Base-by-base conservation (phyloP, 1,140 invertebrate species). In the Scylla paramamosain region DNA sequence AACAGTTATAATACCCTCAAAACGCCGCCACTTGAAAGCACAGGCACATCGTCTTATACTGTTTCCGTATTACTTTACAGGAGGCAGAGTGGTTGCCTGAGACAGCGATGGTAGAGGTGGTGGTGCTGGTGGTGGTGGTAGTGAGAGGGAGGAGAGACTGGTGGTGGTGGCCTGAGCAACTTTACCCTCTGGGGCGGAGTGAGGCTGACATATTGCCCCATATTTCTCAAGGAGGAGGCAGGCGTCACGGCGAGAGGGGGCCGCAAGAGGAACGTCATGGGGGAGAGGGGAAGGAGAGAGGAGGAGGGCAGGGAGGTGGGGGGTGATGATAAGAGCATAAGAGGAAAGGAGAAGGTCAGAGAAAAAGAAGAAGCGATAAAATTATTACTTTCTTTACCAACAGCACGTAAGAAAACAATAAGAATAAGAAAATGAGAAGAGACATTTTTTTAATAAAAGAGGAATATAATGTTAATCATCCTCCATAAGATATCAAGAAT, bases 171-270 rank as follows among this genome's bases (percentile, higher is more conserved):
- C 86, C 7, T 52, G 59, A 87, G 82, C 93, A 94, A 94, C 93
- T 94, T 94, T 94, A 91, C 93, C 93, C 93, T 94, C 87, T 77
- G 45, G 93, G 93, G 93, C 88, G 93, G 93, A 91, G 88, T 94
- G 93, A 94, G 88, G 88, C 88, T 90, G 93, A 94, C 93, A 94
- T 94, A 94, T 94, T 94, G 93, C 52, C 59, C 89, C 93, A 94
- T 94, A 94, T 94, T 94, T 94, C 93, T 94, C 93, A 94, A 94
- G 93, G 93, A 91, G 88, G 88, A 94, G 93, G 93, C 93, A 94
- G 93, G 28, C 93, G 93, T 94, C 93, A 91, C 67, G 67, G 14
- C 31, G 67, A 82, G 31, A 91, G 88, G 67, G 88, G 88, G 87
- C 29, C 4, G 93, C 52, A 45, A 94, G 93, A 91, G 88, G 87